These are phyloP conservation scores for Agrypnia vestita DNA, from an alignment of 1,140 invertebrate genomes.

Conservation along the genomic window DNA sequence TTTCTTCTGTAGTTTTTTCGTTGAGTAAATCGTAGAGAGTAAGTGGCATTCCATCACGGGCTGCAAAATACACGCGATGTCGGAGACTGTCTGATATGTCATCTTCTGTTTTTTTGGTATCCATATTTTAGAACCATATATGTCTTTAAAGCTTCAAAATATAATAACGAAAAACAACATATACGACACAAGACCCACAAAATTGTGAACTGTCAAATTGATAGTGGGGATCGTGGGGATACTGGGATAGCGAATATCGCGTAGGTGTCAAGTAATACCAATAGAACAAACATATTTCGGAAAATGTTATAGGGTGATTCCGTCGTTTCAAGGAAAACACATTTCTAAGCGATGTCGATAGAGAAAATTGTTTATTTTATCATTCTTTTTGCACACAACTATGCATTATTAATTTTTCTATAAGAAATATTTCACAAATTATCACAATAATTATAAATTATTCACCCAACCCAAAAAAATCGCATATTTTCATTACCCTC, in stretches of 20 bases:
- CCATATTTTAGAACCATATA: slow-evolving; percentile 51
- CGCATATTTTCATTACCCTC: too few species aligned
- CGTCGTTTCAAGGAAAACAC: too few species aligned
- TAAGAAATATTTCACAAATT: too few species aligned
- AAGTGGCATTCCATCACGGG: slow-evolving; percentile 85
- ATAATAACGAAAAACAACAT: slow-evolving; percentile 35
- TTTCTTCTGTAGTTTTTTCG: slow-evolving; percentile 75
- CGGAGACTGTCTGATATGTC: slow-evolving; percentile 58
- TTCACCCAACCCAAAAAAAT: too few species aligned
- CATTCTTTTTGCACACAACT: too few species aligned
- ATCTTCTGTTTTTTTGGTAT: slow-evolving; percentile 52
- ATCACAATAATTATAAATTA: too few species aligned
- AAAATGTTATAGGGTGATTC: too few species aligned
- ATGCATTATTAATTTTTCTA: too few species aligned
- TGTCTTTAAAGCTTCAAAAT: slow-evolving; percentile 38
- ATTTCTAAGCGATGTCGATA: too few species aligned
- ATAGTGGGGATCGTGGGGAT: too few species aligned
- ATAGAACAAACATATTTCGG: slow-evolving; percentile 16
- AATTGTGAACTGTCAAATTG: slow-evolving; percentile 29
- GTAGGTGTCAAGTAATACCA: slow-evolving; percentile 35
- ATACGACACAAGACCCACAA: slow-evolving; percentile 32
- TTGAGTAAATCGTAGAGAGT: slow-evolving; percentile 83
- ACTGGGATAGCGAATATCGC: slow-evolving; percentile 22
- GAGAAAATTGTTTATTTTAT: too few species aligned
- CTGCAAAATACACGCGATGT: slow-evolving; percentile 82